Base-by-base conservation (phyloP, 2,888 invertebrate species). In the Kryphioiulus occultus region DNA sequence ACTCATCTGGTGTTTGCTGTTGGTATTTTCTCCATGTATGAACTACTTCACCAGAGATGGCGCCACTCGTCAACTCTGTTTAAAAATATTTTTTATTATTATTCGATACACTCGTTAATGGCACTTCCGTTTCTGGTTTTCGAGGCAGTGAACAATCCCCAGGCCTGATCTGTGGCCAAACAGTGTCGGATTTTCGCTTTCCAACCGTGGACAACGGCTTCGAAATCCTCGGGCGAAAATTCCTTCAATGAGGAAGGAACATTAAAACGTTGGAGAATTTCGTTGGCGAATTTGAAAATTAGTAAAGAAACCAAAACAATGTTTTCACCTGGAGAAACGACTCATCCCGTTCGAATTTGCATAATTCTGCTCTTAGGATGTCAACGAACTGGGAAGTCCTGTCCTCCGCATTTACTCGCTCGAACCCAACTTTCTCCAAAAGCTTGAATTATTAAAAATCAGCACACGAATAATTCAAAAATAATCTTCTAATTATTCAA, bases 151-250 rank as follows among this genome's bases (percentile, higher is more conserved):
- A 92, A 91, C 32, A 91, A 89, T 86, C 92, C 92, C 93, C 93
- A 93, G 86, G 92, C 92, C 89, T 93, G 93, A 90, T 93, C 92
- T 85, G 92, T 92, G 84, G 91, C 91, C 44, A 89, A 89, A 87
- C 92, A 92, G 87, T 92, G 91, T 47, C 90, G 90, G 9, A 92
- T 89, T 89, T 93, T 93, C 44, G 91, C 90, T 87, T 91, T 90
- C 93, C 93, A 93, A 17, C 93, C 93, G 32, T 91, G 91, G 32
- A 93, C 91, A 88, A 94, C 92, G 88, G 92, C 92, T 30, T 93
- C 90, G 90, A 92, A 93, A 89, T 93, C 93, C 68, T 91, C 90
- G 89, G 92, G 91, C 19, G 92, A 91, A 90, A 93, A 93, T 88
- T 92, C 92, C 92, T 93, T 44, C 85, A 44, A 39, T 5, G 22